These are phyloP conservation scores for Hucho hucho DNA, from an alignment of 2,113 vertebrate genomes.

Conservation along the genomic window DNA sequence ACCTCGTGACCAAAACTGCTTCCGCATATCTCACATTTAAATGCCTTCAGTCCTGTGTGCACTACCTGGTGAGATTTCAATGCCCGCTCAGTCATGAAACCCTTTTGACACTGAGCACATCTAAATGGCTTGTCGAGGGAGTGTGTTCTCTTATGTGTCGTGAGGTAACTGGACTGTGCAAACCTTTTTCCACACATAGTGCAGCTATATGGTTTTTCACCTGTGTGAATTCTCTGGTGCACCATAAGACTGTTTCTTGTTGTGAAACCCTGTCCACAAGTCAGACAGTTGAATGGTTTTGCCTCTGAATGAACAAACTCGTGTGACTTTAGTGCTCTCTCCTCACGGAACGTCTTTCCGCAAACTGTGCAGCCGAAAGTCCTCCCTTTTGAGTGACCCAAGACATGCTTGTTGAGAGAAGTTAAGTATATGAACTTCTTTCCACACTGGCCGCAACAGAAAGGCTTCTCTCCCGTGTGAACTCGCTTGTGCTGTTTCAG, in stretches of 20 bases:
- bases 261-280: conserved; percentile 61
- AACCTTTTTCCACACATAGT: conserved; percentile 28
- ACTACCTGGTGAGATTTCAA: conserved; percentile 41
- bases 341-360: conserved; percentile 60
- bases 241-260: conserved; percentile 18
- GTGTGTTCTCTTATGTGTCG: conserved; percentile 26
- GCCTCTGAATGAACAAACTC: conserved; percentile 63
- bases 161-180: conserved; percentile 24
- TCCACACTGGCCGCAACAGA: neutral
- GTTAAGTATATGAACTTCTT: neutral
- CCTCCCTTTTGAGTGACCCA: neutral
- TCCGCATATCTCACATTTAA: conserved; percentile 41
- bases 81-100: conserved; percentile 11
- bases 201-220: conserved; percentile 24
- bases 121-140: conserved; percentile 25
- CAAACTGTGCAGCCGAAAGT: conserved; percentile 48
- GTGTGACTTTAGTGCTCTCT: conserved; percentile 54
- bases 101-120: conserved; percentile 27
- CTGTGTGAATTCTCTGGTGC: conserved; percentile 26
- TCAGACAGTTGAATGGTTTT: conserved; percentile 70
- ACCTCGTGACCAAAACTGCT: conserved; percentile 32
- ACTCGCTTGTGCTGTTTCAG: conserved; percentile 32
- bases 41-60: conserved; percentile 57
- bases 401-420: neutral
- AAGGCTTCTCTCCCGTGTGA: conserved; percentile 52